Conservation (phyloP, 2,888 invertebrate genomes). For the Lithophane socia region DNA sequence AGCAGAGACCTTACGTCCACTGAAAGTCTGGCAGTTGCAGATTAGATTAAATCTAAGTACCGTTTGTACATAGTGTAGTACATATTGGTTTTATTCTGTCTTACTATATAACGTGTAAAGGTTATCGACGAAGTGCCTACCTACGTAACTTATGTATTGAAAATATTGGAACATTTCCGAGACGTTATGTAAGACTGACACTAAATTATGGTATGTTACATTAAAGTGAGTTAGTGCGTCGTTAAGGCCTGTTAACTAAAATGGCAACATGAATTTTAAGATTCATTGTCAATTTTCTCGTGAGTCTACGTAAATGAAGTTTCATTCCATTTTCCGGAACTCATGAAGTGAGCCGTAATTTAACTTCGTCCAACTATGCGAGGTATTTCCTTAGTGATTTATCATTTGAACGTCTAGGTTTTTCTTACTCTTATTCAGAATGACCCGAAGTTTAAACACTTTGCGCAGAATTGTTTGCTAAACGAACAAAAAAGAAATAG, state of each 20-base stretch:
- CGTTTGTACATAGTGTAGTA: too few species aligned
- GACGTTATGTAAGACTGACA: conserved; percentile 21
- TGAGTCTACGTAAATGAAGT: conserved; percentile 41
- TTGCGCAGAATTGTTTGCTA: conserved; percentile 14
- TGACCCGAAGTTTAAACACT: conserved; percentile 33
- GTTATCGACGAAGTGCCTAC: conserved; percentile 22
- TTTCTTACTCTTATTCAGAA: conserved; percentile 34
- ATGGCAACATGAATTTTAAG: conserved; percentile 39
- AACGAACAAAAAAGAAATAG: conserved; percentile 25
- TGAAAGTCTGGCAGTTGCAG: conserved; percentile 66
- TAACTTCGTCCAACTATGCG: conserved; percentile 33
- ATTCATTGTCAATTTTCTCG: conserved; percentile 40
- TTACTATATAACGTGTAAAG: conserved; percentile 43
- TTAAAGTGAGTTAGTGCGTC: conserved; percentile 48
- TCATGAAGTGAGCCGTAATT: conserved; percentile 33
- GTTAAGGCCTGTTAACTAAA: conserved; percentile 37
- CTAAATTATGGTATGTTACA: conserved; percentile 42
- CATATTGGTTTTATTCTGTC: conserved; percentile 47
- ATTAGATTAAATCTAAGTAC: conserved; percentile 54
- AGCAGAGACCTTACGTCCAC: conserved; percentile 32
- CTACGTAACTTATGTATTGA: conserved; percentile 29
- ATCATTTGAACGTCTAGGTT: conserved; percentile 38
- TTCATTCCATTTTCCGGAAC: conserved; percentile 33
- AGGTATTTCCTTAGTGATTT: conserved; percentile 45
- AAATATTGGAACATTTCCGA: conserved; percentile 44